A percentile compares a stretch with the other conserved stretches of the same genome.
Conservation (phyloP, 2,113 vertebrate species). For the Polypterus bichir region DNA sequence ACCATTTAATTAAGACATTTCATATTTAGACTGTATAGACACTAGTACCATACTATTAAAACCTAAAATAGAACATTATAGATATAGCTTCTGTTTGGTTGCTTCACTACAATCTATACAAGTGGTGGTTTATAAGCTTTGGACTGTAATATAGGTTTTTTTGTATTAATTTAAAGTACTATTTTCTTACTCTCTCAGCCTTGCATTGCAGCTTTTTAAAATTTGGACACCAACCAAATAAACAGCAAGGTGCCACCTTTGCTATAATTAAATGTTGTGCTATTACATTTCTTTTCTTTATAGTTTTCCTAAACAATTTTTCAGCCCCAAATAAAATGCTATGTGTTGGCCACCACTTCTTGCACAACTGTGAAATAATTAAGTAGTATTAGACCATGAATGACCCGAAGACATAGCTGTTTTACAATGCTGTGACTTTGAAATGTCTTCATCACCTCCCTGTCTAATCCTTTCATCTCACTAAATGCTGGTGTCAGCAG, state of each 20-base stretch:
- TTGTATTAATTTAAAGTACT: too few relatives aligned
- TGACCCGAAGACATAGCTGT: slow-evolving; percentile 30
- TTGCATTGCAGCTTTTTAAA: background rate
- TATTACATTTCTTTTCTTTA: slow-evolving; percentile 9
- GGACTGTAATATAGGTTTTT: too few relatives aligned
- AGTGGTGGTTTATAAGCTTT: too few relatives aligned
- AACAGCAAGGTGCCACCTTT: background rate
- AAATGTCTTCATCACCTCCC: slow-evolving; percentile 49
- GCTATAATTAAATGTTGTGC: background rate
- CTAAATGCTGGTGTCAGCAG: slow-evolving; percentile 48
- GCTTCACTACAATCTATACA: too few relatives aligned
- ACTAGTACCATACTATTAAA: too few relatives aligned
- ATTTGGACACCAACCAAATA: background rate
- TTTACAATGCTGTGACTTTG: slow-evolving; percentile 45
- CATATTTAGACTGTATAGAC: too few relatives aligned
- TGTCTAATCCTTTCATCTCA: slow-evolving; percentile 37
- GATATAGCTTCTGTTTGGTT: too few relatives aligned
- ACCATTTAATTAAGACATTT: too few relatives aligned
- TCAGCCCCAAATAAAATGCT: slow-evolving; percentile 33
- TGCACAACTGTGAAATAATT: slow-evolving; percentile 37
- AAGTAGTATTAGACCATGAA: slow-evolving; percentile 36
- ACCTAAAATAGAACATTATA: too few relatives aligned
- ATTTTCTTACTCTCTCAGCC: too few relatives aligned
- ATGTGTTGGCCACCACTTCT: slow-evolving; percentile 32
- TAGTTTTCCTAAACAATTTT: slow-evolving; percentile 21